Percentiles rank a stretch among this genome's conserved stretches.
phyloP scores from a whole-genome alignment of 2,113 vertebrate genomes.

The Carettochelys insculpta region DNA sequence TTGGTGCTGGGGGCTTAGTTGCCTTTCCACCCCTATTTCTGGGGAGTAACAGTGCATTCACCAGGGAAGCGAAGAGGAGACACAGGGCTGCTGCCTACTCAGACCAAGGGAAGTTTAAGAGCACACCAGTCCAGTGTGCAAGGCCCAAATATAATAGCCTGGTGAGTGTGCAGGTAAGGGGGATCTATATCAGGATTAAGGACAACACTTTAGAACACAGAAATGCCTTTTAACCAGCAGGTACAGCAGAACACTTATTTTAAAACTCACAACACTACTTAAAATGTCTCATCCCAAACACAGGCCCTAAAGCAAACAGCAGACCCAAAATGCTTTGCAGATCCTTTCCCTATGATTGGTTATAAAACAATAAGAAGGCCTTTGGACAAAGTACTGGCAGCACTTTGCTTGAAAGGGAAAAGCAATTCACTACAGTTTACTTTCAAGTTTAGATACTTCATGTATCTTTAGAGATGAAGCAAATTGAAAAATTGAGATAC shows the following conservation, averaged over 20 bases:
- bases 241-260: not conserved
- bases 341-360: not conserved
- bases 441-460: not conserved
- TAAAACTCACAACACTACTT: not conserved
- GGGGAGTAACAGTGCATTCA: not conserved
- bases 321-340: not conserved
- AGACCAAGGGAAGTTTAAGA: not conserved
- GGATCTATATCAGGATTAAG: not conserved
- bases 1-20: not conserved
- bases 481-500: not conserved
- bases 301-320: not conserved
- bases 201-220: not conserved
- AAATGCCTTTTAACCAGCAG: not conserved
- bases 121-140: not conserved
- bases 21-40: not conserved
- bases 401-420: not conserved
- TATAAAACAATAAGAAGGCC: not conserved
- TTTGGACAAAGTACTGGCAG: not conserved
- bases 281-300: not conserved
- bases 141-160: not conserved
- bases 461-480: not conserved
- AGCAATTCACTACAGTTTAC: not conserved
- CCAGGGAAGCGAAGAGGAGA: not conserved
- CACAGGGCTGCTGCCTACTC: not conserved
- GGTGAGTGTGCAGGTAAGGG: not conserved